These are phyloP conservation scores for Homarus gammarus DNA, from an alignment of 2,888 invertebrate genomes.

Conservation along the genomic window DNA sequence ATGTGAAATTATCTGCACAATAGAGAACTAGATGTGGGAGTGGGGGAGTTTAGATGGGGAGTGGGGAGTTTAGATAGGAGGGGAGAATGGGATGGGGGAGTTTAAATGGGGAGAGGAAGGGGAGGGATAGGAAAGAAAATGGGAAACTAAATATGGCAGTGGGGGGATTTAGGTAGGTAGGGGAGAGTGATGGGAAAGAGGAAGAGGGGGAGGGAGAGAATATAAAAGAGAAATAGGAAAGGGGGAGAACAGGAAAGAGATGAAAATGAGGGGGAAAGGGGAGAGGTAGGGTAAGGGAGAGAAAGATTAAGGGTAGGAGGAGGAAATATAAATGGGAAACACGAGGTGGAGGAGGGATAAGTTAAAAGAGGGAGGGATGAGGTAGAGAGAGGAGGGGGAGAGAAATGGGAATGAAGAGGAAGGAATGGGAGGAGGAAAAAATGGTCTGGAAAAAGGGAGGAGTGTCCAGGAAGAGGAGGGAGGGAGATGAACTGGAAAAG, in stretches of 20 bases:
- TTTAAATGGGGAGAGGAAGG: background rate
- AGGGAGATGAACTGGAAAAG: background rate
- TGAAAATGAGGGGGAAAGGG: no score
- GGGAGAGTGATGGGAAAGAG: no score
- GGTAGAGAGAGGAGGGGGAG: background rate
- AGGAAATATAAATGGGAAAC: no score
- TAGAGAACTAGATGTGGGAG: background rate
- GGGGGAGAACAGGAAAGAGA: no score
- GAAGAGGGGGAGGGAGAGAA: no score
- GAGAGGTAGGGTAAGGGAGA: background rate
- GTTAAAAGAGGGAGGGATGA: background rate
- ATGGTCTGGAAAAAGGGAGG: background rate
- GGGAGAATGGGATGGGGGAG: slow-evolving; percentile 4
- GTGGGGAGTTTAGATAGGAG: background rate
- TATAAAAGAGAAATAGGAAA: no score
- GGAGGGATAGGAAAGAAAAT: background rate
- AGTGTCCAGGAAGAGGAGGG: no score
- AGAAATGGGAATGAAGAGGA: background rate
- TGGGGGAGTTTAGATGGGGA: background rate
- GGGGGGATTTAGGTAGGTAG: no score
- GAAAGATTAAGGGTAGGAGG: background rate
- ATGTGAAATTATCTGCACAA: background rate
- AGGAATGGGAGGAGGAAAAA: slow-evolving; percentile 2
- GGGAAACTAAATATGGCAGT: no score
- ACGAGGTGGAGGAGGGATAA: background rate